These are phyloP conservation scores for Phocides pigmalion DNA, from an alignment of 1,140 invertebrate genomes.

Conservation along the genomic window DNA sequence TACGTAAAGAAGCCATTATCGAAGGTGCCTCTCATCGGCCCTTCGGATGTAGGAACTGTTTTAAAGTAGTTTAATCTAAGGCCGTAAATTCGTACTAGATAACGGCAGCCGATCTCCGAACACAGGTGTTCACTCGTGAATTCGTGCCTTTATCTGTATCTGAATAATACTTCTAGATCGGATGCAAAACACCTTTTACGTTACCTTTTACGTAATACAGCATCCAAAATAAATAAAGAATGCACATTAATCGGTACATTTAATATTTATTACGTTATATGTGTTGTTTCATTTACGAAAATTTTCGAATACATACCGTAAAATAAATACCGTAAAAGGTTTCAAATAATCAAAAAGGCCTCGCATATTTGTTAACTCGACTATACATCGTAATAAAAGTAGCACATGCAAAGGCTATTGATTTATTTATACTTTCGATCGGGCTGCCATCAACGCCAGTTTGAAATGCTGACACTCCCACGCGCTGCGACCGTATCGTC, in stretches of 20 bases:
- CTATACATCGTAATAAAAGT: conserved; percentile 22
- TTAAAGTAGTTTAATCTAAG: conserved; percentile 69
- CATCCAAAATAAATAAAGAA: no score
- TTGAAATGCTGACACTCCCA: conserved; percentile 28
- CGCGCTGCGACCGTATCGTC: conserved; percentile 14
- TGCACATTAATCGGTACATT: no score
- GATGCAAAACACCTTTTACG: conserved; percentile 32
- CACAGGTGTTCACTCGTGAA: conserved; percentile 58
- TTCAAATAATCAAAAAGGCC: neutral
- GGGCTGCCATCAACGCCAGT: conserved; percentile 22
- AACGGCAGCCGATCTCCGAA: conserved; percentile 59
- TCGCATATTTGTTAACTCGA: conserved; percentile 13
- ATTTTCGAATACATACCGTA: no score
- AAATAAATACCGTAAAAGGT: conserved; percentile 2
- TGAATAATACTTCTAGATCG: conserved; percentile 40
- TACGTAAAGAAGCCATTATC: conserved; percentile 74
- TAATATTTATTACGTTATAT: no score
- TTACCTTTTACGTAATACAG: no score
- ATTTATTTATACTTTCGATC: conserved; percentile 32
- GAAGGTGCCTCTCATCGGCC: conserved; percentile 54
- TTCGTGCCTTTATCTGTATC: conserved; percentile 63
- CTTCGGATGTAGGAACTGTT: conserved; percentile 55
- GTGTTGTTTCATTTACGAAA: no score
- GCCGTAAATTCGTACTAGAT: conserved; percentile 75
- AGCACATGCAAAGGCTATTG: conserved; percentile 32